Base-by-base conservation (phyloP, 2,888 invertebrate genomes). In the Rambutsinella grinnellia region DNA sequence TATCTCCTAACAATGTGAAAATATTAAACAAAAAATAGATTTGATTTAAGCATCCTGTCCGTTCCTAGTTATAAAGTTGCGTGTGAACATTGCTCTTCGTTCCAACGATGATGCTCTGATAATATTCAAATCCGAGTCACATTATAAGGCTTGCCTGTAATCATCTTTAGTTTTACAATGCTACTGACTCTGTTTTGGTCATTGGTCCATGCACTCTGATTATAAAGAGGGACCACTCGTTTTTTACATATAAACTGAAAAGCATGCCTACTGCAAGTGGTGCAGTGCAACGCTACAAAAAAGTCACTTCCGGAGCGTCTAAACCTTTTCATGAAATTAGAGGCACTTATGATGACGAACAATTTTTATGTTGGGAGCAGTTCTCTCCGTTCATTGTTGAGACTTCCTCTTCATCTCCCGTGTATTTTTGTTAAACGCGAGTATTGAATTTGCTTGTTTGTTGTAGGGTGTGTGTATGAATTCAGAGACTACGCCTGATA, bases 251-350 rank as follows among this genome's bases (percentile, higher is more conserved):
- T 61, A 26, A 28, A 36, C 54, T n/a, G 21, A 15, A 19, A 13
- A 5, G 54, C 17, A 53, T 54, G 54, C 51, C 44, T 15, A 23
- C 27, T 5, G 23, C 24, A 17, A 17, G 19, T 54, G 24, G 54
- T 44, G 28, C 27, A 61, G 26, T 49, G 46, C 24, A 24, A 54
- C 24, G 47, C 27, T 58, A 51, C 58, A 58, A 60, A 58, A 67
- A 68, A 63, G 56, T 63, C 63, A 71, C 71, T 71, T 71, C 71
- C 71, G 71, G 71, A 68, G 71, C 56, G 47, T 63, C 56, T 56
- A 54, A 54, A 21, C 24, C n/a, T 8, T 58, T 24, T 51, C 57
- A 24, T 19, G 15, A 26, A 57, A 57, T 71, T 44, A 24, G 53
- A 53, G 13, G 54, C 27, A 21, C 8, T 36, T 15, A 46, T 24